These are phyloP conservation scores for Mimachlamys varia DNA, from an alignment of 2,888 invertebrate genomes.

Conservation along the genomic window DNA sequence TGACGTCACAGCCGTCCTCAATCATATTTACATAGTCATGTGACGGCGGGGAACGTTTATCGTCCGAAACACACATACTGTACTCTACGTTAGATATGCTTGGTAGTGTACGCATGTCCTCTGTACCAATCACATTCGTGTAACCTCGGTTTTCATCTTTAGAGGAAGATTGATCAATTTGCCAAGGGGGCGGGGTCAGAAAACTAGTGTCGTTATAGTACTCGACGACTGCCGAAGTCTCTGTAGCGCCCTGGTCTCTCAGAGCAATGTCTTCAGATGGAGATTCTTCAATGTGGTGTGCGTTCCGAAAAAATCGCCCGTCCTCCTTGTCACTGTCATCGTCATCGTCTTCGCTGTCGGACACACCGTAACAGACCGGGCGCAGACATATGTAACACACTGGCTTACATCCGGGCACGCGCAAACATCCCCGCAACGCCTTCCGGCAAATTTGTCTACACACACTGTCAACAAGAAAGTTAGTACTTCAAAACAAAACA, in stretches of 20 bases:
- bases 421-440: conserved; percentile 47
- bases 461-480: conserved; percentile 37
- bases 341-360: conserved; percentile 51
- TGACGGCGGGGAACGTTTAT: background rate
- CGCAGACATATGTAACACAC: conserved; percentile 51
- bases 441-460: conserved; percentile 51
- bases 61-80: background rate
- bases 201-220: background rate
- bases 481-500: no score
- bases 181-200: background rate
- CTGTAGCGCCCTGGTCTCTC: background rate
- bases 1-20: background rate
- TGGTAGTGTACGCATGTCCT: background rate
- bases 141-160: background rate
- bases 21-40: conserved; percentile 16
- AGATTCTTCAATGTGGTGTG: background rate
- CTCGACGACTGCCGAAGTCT: background rate
- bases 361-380: conserved; percentile 43
- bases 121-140: background rate
- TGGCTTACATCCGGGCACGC: conserved; percentile 53
- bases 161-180: background rate
- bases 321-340: conserved; percentile 51
- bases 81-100: background rate
- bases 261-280: background rate
- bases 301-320: background rate